Evolutionary conservation across 2,888 invertebrate genomes (phyloP).

Genomic region (Erebia aethiops): DNA sequence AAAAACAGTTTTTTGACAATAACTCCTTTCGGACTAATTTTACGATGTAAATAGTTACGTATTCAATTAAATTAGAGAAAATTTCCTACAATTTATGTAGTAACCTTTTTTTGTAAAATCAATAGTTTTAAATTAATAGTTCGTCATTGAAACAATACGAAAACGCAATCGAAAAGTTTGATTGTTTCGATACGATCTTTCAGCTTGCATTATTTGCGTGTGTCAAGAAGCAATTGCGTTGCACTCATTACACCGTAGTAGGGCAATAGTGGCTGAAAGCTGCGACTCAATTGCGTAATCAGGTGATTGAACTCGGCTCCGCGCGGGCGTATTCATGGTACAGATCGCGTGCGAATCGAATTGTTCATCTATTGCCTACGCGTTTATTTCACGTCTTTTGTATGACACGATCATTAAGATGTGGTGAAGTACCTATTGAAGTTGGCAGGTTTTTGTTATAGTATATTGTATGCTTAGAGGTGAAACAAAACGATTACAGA

Average conservation of each 20-base stretch:
- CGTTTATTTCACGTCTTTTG: slow-evolving; percentile 6
- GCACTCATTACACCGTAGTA: slow-evolving; percentile 45
- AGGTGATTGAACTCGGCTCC: slow-evolving; percentile 60
- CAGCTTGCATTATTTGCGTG: slow-evolving; percentile 46
- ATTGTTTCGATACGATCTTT: slow-evolving; percentile 38
- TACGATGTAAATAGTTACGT: too few species aligned
- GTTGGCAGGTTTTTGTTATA: too few species aligned
- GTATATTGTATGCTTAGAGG: too few species aligned
- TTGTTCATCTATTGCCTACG: slow-evolving; percentile 48
- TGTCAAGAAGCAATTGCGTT: slow-evolving; percentile 48
- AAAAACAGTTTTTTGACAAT: too few species aligned
- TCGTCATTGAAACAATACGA: slow-evolving; percentile 32
- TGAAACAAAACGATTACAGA: too few species aligned
- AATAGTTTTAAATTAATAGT: too few species aligned
- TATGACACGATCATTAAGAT: slow-evolving; percentile 18
- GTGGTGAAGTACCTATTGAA: background rate
- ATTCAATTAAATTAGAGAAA: too few species aligned
- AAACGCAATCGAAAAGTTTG: slow-evolving; percentile 29
- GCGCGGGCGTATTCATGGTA: slow-evolving; percentile 49
- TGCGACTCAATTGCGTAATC: slow-evolving; percentile 59
- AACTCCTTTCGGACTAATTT: too few species aligned
- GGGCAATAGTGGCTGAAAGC: slow-evolving; percentile 52
- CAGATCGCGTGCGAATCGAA: slow-evolving; percentile 63
- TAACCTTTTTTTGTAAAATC: too few species aligned
- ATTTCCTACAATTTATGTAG: too few species aligned